Conservation (phyloP, 2,113 vertebrate genomes). For the Phaethon lepturus region DNA sequence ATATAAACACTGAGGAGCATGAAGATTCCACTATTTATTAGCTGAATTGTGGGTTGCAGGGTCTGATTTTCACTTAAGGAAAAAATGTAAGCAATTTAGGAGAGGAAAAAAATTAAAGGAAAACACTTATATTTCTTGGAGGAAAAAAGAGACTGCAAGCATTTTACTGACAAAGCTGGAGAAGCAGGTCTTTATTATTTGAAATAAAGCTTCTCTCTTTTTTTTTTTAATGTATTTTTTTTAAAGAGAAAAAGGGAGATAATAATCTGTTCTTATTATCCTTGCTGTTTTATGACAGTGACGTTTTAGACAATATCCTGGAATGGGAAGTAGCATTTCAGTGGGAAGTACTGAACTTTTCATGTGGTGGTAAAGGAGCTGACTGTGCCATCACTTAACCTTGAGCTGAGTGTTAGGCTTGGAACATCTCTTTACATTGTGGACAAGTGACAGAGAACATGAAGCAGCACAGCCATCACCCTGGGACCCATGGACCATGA, state of each 20-base stretch:
- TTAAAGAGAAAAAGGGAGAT: neutral
- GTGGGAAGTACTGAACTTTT: neutral
- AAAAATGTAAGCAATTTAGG: neutral
- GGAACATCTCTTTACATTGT: neutral
- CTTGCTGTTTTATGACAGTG: neutral
- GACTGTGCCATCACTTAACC: neutral
- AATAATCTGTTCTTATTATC: neutral
- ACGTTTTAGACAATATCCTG: neutral
- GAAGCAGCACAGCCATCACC: neutral
- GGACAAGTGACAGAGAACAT: neutral
- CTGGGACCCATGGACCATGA: too few species aligned
- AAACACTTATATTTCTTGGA: neutral
- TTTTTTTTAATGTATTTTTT: neutral
- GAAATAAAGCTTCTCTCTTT: neutral
- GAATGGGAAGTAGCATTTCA: neutral
- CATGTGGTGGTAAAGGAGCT: neutral
- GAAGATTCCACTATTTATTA: neutral
- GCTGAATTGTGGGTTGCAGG: neutral
- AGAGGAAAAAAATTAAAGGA: neutral
- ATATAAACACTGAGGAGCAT: neutral
- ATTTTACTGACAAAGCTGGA: neutral
- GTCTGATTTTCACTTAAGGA: neutral
- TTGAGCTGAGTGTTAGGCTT: neutral
- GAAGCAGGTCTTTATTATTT: neutral
- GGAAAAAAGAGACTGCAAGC: neutral